phyloP scores from a whole-genome alignment of 35 echinoderm and acorn worm genomes.

The Strongylocentrotus purpuratus region DNA sequence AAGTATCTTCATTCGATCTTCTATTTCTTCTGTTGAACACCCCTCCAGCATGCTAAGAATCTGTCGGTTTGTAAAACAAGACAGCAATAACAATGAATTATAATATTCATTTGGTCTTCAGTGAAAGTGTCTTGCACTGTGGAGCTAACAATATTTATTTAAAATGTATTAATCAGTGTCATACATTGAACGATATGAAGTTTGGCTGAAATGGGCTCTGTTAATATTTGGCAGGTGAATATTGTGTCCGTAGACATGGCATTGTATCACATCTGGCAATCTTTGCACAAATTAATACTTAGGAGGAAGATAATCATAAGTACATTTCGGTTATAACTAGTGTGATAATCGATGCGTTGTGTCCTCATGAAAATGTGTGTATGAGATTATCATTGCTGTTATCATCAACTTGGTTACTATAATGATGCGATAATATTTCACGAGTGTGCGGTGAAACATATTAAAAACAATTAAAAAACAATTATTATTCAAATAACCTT shows the following conservation, averaged over 20 bases:
- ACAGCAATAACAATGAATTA: not conserved
- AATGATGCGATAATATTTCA: not conserved
- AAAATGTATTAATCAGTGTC: too few relatives aligned
- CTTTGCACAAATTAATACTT: too few relatives aligned
- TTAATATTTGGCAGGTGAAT: too few relatives aligned
- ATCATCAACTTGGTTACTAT: not conserved
- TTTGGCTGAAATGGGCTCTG: too few relatives aligned
- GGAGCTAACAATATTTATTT: too few relatives aligned
- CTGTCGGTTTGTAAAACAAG: not conserved
- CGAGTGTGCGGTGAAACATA: not conserved
- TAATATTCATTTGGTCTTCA: too few relatives aligned
- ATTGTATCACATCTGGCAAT: too few relatives aligned
- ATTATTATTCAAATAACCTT: conserved; percentile 23
- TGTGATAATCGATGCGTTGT: not conserved
- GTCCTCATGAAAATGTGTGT: not conserved
- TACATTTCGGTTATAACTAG: not conserved
- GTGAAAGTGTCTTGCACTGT: too few relatives aligned
- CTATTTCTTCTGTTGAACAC: conserved; percentile 6
- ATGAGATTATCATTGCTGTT: not conserved
- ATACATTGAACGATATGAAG: too few relatives aligned
- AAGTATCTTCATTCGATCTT: conserved; percentile 31
- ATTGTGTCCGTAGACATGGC: too few relatives aligned
- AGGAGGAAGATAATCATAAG: not conserved
- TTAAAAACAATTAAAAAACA: too few relatives aligned
- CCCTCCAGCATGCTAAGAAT: conserved; percentile 36